Base-by-base conservation (phyloP, 1,140 invertebrate genomes). In the Drosophila orosa region DNA sequence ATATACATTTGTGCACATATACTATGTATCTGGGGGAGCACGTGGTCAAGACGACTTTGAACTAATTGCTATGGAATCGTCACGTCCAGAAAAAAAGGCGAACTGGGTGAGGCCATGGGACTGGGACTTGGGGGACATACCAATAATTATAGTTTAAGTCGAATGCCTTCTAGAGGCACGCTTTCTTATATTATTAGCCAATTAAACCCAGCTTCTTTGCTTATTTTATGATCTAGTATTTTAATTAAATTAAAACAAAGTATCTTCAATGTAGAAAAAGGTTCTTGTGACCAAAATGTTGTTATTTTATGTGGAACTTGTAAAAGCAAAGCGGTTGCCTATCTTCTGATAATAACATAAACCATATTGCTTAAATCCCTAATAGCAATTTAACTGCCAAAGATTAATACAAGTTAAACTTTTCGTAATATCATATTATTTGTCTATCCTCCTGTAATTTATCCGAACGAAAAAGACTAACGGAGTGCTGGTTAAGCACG, bases 31-130 rank as follows among this genome's bases (percentile, higher is more conserved):
- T 39, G 29, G 37, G 35, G 24, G 29, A 42, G 50, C 52, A 67
- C 59, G 63, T 63, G 63, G 44, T 24, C 19, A 19, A 37, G 48
- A 17, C 33, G 48, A 69, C 48, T 69, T 54, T 69, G 67, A 40
- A 52, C 24, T 71, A 44, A 69, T 71, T 73, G 44, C 15, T 15
- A n/a, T 31, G 44, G 17, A 72, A 72, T 44, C 31, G 69, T 61
- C 69, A 73, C 69, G 68, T 73, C 33, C 45, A 25, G 17, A 35
- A 13, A 50, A 19, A 42, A 39, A 35, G 22, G 24, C 10, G 13
- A 50, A 50, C 15, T 19, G 42, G 29, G 35, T 48, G 37, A 40
- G 52, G 52, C 31, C 15, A 52, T 39, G 27, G 44, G 42, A 45
- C 22, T 13, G 42, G 6, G n/a, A 48, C 33, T 60, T 37, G 47